Evolutionary conservation across 2,797 vertebrate genomes (phyloP).

Genomic region (Poecilia wingei): DNA sequence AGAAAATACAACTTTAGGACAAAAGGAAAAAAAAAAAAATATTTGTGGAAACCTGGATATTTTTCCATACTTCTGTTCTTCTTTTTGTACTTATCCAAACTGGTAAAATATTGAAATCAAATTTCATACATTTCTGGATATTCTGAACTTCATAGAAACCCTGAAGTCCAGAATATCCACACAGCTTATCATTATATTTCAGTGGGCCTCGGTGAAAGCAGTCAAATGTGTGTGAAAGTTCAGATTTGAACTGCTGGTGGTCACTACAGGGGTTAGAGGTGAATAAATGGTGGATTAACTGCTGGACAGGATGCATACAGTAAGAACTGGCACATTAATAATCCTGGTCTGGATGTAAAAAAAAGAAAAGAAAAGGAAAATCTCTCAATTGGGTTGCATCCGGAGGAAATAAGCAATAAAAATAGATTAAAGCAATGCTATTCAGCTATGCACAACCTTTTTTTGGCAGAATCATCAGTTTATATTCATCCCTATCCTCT

Average conservation of each 20-base stretch:
- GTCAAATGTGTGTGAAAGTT: background rate
- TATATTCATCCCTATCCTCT: conserved; percentile 35
- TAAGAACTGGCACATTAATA: conserved; percentile 23
- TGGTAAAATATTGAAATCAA: background rate
- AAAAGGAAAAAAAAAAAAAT: background rate
- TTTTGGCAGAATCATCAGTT: conserved; percentile 41
- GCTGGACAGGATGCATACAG: conserved; percentile 22
- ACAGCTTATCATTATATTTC: background rate
- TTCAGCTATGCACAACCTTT: conserved; percentile 36
- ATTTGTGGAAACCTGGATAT: background rate
- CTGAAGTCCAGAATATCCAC: background rate
- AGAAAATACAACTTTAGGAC: background rate
- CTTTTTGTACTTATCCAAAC: background rate
- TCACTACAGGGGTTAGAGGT: conserved; percentile 49
- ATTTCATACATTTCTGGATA: background rate
- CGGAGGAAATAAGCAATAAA: conserved; percentile 32
- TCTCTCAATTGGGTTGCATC: conserved; percentile 39
- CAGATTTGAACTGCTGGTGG: background rate
- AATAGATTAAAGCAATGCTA: conserved; percentile 53
- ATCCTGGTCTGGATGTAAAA: conserved; percentile 40
- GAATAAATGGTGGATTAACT: conserved; percentile 59
- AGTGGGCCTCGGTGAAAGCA: background rate
- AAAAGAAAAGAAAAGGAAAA: background rate
- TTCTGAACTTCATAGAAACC: background rate
- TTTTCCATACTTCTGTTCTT: background rate